Evolutionary conservation across 2,888 invertebrate genomes (phyloP), one percentile per base, ranked within the genome.

Genomic region (Pegoplata infirma): DNA sequence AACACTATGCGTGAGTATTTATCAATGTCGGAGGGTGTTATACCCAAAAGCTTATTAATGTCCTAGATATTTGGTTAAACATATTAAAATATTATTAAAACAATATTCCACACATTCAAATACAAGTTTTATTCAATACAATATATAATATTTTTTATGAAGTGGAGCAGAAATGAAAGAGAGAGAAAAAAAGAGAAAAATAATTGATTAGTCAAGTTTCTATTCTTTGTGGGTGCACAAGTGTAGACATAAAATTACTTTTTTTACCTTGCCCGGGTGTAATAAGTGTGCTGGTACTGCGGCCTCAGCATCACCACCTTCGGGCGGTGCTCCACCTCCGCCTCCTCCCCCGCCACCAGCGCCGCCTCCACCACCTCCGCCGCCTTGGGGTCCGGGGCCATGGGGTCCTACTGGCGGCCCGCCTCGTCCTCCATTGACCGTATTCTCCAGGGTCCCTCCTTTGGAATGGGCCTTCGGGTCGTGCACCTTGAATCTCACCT

Each of bases 1-100:
- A 99, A 99, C 87, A 98, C 95, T 90, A 98, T 97, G 88, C 99
- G 94, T 81, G 98, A 98, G 90, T 98, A 98, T 91, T 98, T 98
- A 93, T 99, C 99, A 91, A 99, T 99, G 91, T 98, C 98, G 89
- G 98, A 98, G 76, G 98, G 98, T 86, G 97, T 97, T 90, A 97
- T 95, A 86, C 96, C 96, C 91, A 95, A 93, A 85, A 97, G 92
- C 90, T 96, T 96, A 92, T 96, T 96, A 91, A 96, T 95, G 90
- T 96, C 96, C 92, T 92, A 90, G 17, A 80, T 49, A n/a, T n/a
- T n/a, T n/a, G n/a, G n/a, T n/a, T n/a, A n/a, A n/a, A n/a, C n/a
- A n/a, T n/a, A n/a, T n/a, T n/a, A n/a, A n/a, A n/a, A n/a, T n/a
- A n/a, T n/a, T n/a, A n/a, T n/a, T n/a, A n/a, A n/a, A n/a, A n/a